phyloP scores from a whole-genome alignment of 2,797 vertebrate species.

The Luscinia megarhynchos region DNA sequence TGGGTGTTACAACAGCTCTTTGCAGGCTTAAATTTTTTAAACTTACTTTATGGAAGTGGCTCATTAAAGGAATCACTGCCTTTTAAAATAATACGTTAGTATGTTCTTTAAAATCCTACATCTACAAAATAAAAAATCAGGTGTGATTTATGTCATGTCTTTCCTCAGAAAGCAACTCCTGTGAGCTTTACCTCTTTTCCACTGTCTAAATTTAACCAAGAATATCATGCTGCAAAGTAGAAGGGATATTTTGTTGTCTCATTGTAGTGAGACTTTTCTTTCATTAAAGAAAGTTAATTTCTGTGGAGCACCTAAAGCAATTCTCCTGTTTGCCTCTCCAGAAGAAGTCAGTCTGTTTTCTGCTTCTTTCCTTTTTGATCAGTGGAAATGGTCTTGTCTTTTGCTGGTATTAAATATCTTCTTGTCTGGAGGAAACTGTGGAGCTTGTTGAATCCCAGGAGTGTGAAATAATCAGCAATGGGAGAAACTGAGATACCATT shows the following conservation, averaged over 20 bases:
- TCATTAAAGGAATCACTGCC: neutral
- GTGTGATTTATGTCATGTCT: neutral
- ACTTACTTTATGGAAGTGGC: neutral
- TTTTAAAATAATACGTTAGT: neutral
- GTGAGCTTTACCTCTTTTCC: neutral
- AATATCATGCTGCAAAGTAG: neutral
- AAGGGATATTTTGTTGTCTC: neutral
- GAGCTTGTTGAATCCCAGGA: neutral
- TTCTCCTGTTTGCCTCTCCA: neutral
- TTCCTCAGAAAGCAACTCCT: neutral
- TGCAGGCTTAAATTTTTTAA: neutral
- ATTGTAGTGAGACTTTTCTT: neutral
- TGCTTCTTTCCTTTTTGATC: neutral
- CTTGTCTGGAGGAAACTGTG: neutral
- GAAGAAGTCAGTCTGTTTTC: neutral
- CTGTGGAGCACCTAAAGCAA: neutral
- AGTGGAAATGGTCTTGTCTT: neutral
- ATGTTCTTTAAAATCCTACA: neutral
- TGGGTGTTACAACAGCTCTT: neutral
- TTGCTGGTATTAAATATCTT: neutral
- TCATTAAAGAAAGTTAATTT: neutral
- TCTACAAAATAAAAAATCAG: neutral
- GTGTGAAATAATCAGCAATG: neutral
- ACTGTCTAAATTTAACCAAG: neutral
- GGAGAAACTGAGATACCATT: neutral